Base-by-base conservation (phyloP, 2,888 invertebrate genomes). In the Euproctis similis region DNA sequence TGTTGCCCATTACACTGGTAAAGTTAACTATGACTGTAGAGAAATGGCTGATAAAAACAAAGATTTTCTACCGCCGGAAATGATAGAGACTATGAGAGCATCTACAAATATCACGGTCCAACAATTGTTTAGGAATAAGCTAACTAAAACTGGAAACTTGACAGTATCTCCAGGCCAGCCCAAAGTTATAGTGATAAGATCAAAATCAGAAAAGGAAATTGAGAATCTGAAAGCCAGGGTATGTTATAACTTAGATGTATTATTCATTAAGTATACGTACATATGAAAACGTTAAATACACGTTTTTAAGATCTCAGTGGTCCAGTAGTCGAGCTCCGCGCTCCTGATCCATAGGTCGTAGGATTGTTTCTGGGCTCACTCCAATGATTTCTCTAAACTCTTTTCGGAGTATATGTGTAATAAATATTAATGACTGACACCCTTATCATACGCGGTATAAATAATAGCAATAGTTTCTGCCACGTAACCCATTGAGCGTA, bases 1-100 rank as follows among this genome's bases (percentile, higher is more conserved):
- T 12, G 90, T 97, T 12, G 92, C 94, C 12, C 97, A 97, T 74
- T 97, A 93, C 60, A 95, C 96, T 8, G 96, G 97, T 9, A 92
- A 91, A 74, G 90, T 96, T 8, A 89, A 87, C 48, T 97, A 97
- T 66, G 92, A 94, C 53, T 90, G 90, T 0, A 87, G 89, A 40
- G 92, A 94, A 59, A 93, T 97, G 85, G 87, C 93, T 12, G 92
- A 93, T 52, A 95, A 94, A 68, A 97, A 97, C 75, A 90, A 94
- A 29, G 96, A 97, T 65, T 95, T 95, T 59, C 85, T 96, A 8
- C 93, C 96, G 0, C 93, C 93, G 0, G 97, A 97, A 81, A 90
- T 97, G 82, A 92, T 94, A 32, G 94, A 95, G 73, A 90, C 92
- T 0, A 88, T 97, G 80, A 87, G 96, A 44, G 87, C 88, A 10